These are phyloP conservation scores for Cheilosia pagana DNA, from an alignment of 2,888 invertebrate genomes.

Conservation along the genomic window DNA sequence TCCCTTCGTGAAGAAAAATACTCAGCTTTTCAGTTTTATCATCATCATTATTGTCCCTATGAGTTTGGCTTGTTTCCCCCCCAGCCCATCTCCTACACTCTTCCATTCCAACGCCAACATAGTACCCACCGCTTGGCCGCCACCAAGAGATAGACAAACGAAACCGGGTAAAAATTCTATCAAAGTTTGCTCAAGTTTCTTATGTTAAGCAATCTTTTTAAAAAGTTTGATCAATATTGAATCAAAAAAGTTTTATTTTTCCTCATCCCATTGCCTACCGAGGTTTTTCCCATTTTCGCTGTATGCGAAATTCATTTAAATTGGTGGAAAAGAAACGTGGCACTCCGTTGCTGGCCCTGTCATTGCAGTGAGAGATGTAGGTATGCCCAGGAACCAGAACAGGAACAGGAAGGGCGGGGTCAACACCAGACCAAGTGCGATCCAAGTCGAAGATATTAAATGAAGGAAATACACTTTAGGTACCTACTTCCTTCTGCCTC, in stretches of 20 bases:
- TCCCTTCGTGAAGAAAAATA: background rate
- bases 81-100: conserved; percentile 4
- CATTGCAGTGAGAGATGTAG: conserved; percentile 8
- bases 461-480: conserved; percentile 49
- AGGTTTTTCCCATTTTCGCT: conserved; percentile 27
- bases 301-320: conserved; percentile 62
- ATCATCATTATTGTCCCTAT: conserved; percentile 8
- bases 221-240: conserved; percentile 75
- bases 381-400: conserved; percentile 4
- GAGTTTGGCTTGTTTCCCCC: background rate
- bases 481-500: conserved; percentile 28
- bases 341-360: conserved; percentile 41
- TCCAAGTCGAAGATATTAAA: conserved; percentile 59
- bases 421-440: conserved; percentile 53
- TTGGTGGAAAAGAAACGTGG: conserved; percentile 45
- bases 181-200: conserved; percentile 63
- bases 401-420: conserved; percentile 54
- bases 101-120: background rate
- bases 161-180: conserved; percentile 49
- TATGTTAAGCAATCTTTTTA: conserved; percentile 70
- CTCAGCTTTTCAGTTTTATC: conserved; percentile 37
- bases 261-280: background rate
- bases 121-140: background rate
- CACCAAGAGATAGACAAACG: conserved; percentile 6
- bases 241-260: conserved; percentile 53